phyloP scores from a whole-genome alignment of 1,140 invertebrate genomes.

The Heterodera carotae region DNA sequence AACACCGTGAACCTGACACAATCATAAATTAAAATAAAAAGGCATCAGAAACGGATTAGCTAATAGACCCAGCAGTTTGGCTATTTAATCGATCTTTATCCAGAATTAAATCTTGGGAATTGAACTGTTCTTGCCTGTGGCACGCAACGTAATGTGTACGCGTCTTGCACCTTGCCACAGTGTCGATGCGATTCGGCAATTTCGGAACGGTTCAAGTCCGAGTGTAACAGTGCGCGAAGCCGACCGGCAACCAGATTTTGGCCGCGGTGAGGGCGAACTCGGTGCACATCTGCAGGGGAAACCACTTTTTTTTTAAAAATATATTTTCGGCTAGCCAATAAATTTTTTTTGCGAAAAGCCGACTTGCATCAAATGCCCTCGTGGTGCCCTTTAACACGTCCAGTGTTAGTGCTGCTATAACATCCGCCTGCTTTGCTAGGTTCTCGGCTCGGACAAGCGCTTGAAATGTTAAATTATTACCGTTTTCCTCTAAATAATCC shows the following conservation, averaged over 20 bases:
- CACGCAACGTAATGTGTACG: constrained; percentile 76
- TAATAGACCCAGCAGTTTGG: too few species aligned
- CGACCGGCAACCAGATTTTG: constrained; percentile 73
- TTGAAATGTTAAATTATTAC: too few species aligned
- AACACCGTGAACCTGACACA: constrained; percentile 70
- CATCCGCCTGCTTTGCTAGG: constrained; percentile 74
- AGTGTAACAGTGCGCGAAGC: constrained; percentile 74
- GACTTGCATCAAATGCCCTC: constrained; percentile 74
- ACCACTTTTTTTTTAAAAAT: not conserved
- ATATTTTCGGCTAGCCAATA: too few species aligned
- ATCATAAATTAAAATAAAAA: not conserved
- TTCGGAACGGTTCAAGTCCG: constrained; percentile 74
- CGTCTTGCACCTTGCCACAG: constrained; percentile 76
- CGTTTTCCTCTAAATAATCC: too few species aligned
- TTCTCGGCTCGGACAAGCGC: constrained; percentile 73
- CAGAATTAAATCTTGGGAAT: not conserved
- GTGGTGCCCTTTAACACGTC: constrained; percentile 77
- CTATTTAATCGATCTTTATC: too few species aligned
- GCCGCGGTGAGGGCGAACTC: constrained; percentile 74
- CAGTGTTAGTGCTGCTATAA: constrained; percentile 75
- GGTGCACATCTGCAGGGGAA: constrained; percentile 71
- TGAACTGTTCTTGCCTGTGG: constrained; percentile 67
- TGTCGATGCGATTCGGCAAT: constrained; percentile 74
- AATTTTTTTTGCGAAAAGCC: constrained; percentile 38
- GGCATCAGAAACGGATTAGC: constrained; percentile 39